A percentile compares a stretch with the other conserved stretches of the same genome.
These are phyloP conservation scores for Dynastes tityus DNA, from an alignment of 2,888 invertebrate species.

Conservation along the genomic window DNA sequence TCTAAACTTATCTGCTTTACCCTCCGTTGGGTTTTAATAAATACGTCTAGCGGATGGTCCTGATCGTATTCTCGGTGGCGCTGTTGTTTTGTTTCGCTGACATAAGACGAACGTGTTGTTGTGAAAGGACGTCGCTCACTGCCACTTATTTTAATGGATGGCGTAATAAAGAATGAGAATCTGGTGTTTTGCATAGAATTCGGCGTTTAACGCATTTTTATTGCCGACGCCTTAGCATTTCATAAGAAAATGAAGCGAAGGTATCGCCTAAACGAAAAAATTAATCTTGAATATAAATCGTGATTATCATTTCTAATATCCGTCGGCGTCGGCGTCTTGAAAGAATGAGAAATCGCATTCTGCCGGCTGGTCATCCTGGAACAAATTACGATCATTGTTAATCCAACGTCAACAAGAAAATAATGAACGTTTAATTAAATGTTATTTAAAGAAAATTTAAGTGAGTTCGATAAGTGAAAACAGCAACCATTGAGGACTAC, in stretches of 20 bases:
- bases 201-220: not conserved
- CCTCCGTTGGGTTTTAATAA: conserved; percentile 39
- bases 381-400: no score
- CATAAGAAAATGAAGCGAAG: not conserved
- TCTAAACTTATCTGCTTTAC: conserved; percentile 40
- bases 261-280: not conserved
- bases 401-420: no score
- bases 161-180: conserved; percentile 27
- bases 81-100: conserved; percentile 43
- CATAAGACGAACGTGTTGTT: conserved; percentile 42
- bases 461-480: no score
- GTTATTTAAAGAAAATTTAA: no score
- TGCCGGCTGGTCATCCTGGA: no score
- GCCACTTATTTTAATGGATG: conserved; percentile 43
- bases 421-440: no score
- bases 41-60: conserved; percentile 32
- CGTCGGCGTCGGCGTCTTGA: not conserved
- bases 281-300: conserved; percentile 9
- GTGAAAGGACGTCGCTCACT: conserved; percentile 33
- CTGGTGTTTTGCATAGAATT: conserved; percentile 28
- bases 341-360: not conserved
- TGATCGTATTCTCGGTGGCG: conserved; percentile 30
- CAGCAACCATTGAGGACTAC: no score
- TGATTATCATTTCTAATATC: not conserved
- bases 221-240: not conserved